phyloP scores from a whole-genome alignment of 2,113 vertebrate species.

The Pelmatolapia mariae region DNA sequence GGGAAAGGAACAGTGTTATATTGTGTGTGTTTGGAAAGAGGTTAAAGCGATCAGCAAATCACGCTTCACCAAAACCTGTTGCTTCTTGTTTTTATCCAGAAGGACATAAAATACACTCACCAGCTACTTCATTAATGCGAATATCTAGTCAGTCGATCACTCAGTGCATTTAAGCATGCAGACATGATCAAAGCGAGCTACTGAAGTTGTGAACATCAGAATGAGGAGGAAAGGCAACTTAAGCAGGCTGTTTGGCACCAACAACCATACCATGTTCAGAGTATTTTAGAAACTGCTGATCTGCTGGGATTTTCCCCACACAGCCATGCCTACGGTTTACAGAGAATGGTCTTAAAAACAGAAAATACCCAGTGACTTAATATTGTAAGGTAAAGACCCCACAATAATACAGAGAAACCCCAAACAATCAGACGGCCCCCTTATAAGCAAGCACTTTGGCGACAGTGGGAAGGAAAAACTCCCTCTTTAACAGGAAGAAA shows the following conservation, averaged over 20 bases:
- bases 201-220: background rate
- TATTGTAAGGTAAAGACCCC: background rate
- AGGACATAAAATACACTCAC: background rate
- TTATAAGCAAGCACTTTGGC: background rate
- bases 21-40: background rate
- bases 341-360: background rate
- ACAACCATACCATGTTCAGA: background rate
- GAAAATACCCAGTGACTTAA: background rate
- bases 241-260: background rate
- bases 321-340: background rate
- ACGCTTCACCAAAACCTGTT: background rate
- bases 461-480: background rate
- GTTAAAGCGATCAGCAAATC: background rate
- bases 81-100: background rate
- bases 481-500: background rate
- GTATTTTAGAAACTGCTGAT: background rate
- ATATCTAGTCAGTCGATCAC: background rate
- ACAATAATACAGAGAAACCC: background rate
- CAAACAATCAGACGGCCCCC: background rate
- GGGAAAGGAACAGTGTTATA: rapidly evolving
- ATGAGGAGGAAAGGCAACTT: background rate
- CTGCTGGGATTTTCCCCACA: background rate
- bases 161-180: background rate
- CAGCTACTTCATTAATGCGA: background rate
- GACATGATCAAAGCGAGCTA: rapidly evolving